Evolutionary conservation across 2,888 invertebrate species (phyloP), one percentile per base, ranked within the genome.

Genomic region (Pristionchus mayeri): DNA sequence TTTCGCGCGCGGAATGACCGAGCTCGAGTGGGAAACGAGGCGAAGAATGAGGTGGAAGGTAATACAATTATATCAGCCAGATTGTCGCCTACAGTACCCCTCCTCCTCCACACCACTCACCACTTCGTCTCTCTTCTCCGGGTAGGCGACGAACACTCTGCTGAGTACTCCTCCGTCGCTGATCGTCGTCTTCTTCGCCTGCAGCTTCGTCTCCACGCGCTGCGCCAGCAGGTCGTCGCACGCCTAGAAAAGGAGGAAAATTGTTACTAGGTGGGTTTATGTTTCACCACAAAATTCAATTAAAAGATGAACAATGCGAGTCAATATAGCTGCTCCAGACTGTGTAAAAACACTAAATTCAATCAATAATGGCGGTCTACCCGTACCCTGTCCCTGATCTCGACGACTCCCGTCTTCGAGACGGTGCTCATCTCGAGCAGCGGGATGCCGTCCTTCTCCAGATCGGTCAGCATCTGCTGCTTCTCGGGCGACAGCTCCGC

Each of bases 201-300:
- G 95, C 95, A 98, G 96, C 94, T 99, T 99, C 92, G 96, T 95
- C 87, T 98, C 97, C 57, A 99, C 96, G 71, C 98, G 94, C 93
- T 95, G 96, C 0, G 96, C 95, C 40, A 99, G 94, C 76, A 99
- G 94, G 80, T 96, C 95, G 93, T 98, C 98, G 93, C 98, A 99
- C 0, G 98, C 97, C 93, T 96, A 95, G 0, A 91, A 90, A 30
- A 54, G 40, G 18, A 85, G n/a, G 13, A 16, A 52, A 71, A 30
- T 79, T 34, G 0, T 75, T 24, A 44, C 44, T 13, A 44, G 44
- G 44, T 44, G 44, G 13, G 6, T 44, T 13, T 44, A 9, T 13
- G 44, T 44, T 44, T 9, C 44, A n/a, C n/a, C n/a, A 13, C 44
- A 44, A 9, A 44, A 44, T 44, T 44, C 44, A n/a, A n/a, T 44